A percentile compares a stretch with the other conserved stretches of the same genome.
Evolutionary conservation across 2,113 vertebrate species (phyloP).

Genomic region (Bos taurus): DNA sequence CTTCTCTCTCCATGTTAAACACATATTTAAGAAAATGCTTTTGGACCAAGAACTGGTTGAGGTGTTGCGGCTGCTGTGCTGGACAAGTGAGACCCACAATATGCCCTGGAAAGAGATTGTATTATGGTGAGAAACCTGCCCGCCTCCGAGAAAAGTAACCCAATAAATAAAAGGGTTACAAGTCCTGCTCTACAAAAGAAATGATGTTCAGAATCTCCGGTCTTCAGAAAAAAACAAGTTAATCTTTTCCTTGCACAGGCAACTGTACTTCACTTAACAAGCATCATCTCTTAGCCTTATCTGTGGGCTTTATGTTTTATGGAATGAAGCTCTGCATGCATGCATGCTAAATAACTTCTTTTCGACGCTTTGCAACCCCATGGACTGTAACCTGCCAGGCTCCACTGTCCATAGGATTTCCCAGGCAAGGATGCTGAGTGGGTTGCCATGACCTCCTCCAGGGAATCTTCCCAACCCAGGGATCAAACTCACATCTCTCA

Average conservation of each 20-base stretch:
- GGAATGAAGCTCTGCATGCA: rapidly evolving
- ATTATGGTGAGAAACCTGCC: background rate
- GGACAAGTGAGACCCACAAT: no score
- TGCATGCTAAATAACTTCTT: rapidly evolving
- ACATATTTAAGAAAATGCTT: background rate
- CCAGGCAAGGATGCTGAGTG: background rate
- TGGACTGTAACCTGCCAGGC: background rate
- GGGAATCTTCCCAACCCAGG: background rate
- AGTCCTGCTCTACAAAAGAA: background rate
- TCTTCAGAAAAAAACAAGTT: background rate
- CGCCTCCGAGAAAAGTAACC: background rate
- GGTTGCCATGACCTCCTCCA: background rate
- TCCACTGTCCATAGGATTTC: background rate
- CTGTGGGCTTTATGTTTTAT: background rate
- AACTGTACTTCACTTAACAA: background rate
- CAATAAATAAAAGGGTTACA: background rate
- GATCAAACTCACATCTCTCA: background rate
- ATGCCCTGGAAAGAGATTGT: rapidly evolving
- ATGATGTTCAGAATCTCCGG: background rate
- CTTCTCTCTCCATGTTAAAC: background rate
- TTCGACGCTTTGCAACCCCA: rapidly evolving
- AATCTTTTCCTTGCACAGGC: background rate
- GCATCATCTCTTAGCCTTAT: background rate
- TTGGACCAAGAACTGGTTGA: background rate
- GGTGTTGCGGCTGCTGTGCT: no score